phyloP scores from a whole-genome alignment of 2,797 vertebrate species.

The Parotocinclus haroldoi region DNA sequence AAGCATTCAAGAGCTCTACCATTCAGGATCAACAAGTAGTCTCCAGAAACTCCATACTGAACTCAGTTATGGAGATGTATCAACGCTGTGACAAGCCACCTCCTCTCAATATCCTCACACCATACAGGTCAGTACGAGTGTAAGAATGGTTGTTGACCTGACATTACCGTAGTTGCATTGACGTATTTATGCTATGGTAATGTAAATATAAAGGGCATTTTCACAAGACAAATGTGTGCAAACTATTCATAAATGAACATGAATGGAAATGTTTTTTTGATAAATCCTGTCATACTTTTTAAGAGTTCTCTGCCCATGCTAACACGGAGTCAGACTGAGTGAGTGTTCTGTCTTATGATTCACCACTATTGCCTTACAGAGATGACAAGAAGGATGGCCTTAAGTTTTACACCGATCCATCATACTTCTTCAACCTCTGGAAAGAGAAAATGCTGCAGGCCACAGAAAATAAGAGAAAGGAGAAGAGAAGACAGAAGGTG shows the following conservation, averaged over 20 bases:
- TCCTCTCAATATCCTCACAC: conserved; percentile 43
- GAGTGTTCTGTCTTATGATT: not conserved
- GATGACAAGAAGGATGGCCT: conserved; percentile 90
- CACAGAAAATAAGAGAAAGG: conserved; percentile 90
- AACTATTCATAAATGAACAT: too few species aligned
- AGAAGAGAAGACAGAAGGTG: conserved; percentile 90
- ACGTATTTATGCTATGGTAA: too few species aligned
- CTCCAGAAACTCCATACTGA: conserved; percentile 69
- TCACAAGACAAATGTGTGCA: too few species aligned
- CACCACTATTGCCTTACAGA: conserved; percentile 57
- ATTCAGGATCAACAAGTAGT: conserved; percentile 78
- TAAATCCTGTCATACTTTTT: too few species aligned
- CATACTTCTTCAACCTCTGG: conserved; percentile 91
- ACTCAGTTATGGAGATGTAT: conserved; percentile 72
- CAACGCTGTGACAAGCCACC: conserved; percentile 73
- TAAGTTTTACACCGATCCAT: conserved; percentile 91
- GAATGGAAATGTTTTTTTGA: too few species aligned
- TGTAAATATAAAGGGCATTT: too few species aligned
- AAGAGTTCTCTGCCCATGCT: too few species aligned
- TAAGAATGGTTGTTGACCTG: too few species aligned
- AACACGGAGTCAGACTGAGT: too few species aligned
- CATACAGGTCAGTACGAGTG: conserved; percentile 40
- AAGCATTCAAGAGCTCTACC: conserved; percentile 78
- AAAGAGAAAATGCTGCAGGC: conserved; percentile 94
- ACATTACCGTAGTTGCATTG: too few species aligned